phyloP scores from a whole-genome alignment of 2,113 vertebrate genomes.

The Chrysemys picta region DNA sequence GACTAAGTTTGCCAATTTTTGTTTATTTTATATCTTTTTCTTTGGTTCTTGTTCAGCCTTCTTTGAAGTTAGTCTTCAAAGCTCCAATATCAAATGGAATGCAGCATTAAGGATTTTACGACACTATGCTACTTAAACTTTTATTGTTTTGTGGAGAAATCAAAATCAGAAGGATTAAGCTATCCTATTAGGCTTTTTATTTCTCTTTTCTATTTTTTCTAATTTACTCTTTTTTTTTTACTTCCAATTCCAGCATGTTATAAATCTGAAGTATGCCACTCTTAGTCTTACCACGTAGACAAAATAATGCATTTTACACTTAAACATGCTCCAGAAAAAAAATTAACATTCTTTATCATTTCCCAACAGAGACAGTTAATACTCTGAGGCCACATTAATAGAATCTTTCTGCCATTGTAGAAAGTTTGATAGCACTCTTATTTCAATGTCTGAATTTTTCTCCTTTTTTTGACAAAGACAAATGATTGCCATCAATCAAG shows the following conservation, averaged over 20 bases:
- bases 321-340: slow-evolving; percentile 78
- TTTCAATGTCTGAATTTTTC: slow-evolving; percentile 89
- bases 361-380: slow-evolving; percentile 84
- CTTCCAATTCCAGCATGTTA: slow-evolving; percentile 70
- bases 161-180: slow-evolving; percentile 86
- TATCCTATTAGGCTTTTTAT: slow-evolving; percentile 66
- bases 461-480: slow-evolving; percentile 90
- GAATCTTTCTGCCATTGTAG: slow-evolving; percentile 86
- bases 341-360: slow-evolving; percentile 86
- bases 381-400: slow-evolving; percentile 86
- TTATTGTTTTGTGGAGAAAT: slow-evolving; percentile 84
- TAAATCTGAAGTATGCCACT: slow-evolving; percentile 73
- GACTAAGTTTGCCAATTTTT: slow-evolving; percentile 48
- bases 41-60: slow-evolving; percentile 51
- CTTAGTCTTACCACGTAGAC: slow-evolving; percentile 70
- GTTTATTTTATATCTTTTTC: slow-evolving; percentile 77
- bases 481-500: slow-evolving; percentile 94
- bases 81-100: slow-evolving; percentile 74
- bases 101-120: slow-evolving; percentile 78
- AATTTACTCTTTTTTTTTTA: slow-evolving; percentile 42
- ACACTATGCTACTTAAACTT: slow-evolving; percentile 85
- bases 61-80: slow-evolving; percentile 78
- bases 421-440: slow-evolving; percentile 92
- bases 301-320: slow-evolving; percentile 81
- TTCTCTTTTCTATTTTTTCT: slow-evolving; percentile 20